Base-by-base conservation (phyloP, 2,113 vertebrate genomes). In the Trachemys scripta region DNA sequence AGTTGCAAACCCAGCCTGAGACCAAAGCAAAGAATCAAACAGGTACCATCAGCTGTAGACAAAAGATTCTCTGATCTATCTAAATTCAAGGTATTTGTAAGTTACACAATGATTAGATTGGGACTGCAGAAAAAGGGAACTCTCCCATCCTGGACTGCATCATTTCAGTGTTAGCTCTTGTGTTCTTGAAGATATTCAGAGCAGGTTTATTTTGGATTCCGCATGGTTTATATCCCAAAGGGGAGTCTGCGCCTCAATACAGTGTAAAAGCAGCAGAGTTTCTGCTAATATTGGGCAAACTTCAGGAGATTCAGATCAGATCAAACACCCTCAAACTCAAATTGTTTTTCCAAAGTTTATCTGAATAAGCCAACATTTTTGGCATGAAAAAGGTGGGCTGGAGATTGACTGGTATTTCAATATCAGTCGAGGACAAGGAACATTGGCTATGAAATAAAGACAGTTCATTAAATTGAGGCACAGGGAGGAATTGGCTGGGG, bases 351-450 rank as follows among this genome's bases (percentile, higher is more conserved):
- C 72, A 93, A 90, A 95, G 80, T n/a, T 90, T 92, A 56, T 29
- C 31, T 93, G 90, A 97, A 91, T 80, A n/a, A 97, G 81, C 24
- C 81, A 94, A 19, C 54, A 75, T 88, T 42, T 65, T 57, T 87
- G 49, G 75, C 85, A 97, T 91, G 90, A 65, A 20, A 92, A 92
- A 91, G 59, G 57, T 3, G 42, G 50, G 50, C 47, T 85, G 42
- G 51, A 65, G 54, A 9, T 80, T n/a, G 27, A 38, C 11, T 50
- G 38, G 9, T 50, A 20, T 42, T 88, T 5, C 45, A 88, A 25
- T 79, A 95, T 80, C 35, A n/a, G 54, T 53, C 0, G 12, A 78
- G 42, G 75, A 78, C 75, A 78, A 82, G 72, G 42, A 78, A 25
- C 47, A 47, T 35, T 72, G 17, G 49, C 1, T 11, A 65, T 72